Evolutionary conservation across 2,888 invertebrate species (phyloP), one percentile per base, ranked within the genome.

Genomic region (Dryomyza anilis): DNA sequence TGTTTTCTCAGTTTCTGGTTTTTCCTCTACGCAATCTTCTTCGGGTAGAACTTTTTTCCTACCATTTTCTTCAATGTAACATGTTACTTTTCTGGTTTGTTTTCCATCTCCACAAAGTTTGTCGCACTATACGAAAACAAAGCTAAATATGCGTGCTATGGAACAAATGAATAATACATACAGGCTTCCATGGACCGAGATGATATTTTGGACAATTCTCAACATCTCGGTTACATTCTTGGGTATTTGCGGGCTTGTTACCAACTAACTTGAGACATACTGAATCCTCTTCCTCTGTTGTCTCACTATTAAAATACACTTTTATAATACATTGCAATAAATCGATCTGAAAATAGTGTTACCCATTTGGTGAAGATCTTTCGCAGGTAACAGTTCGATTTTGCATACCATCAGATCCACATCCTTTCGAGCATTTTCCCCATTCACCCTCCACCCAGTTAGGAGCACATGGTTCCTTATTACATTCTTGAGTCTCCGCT

Each of bases 91-190:
- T 29, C 98, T 87, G 0, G 86, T 89, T 84, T 95, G 90, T 71
- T 89, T 89, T 1, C 98, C 98, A 73, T 91, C 89, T 0, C 95
- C 98, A 80, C 97, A 98, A n/a, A 96, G 85, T 78, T 89, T 91
- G 80, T 95, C 90, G 76, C 96, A 97, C 91, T 95, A 76, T 3
- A 64, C 4, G 50, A 8, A 45, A 50, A 53, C 48, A 0, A 23
- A n/a, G 8, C 14, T 10, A 29, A 14, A 8, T 14, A 50, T 19
- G 2, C 10, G 21, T 14, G 8, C 16, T 25, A 12, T 53, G 12
- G 14, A 23, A 2, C 5, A 45, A 43, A 46, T 23, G 6, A 29
- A 7, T 12, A 16, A 27, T 50, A 81, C 88, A 86, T 84, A 95
- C 95, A 72, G 94, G 92, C 79, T 90, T 91, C 98, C 98, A 98